A percentile compares a stretch with the other conserved stretches of the same genome.
Conservation (phyloP, 2,113 vertebrate genomes). For the Labrus mixtus region DNA sequence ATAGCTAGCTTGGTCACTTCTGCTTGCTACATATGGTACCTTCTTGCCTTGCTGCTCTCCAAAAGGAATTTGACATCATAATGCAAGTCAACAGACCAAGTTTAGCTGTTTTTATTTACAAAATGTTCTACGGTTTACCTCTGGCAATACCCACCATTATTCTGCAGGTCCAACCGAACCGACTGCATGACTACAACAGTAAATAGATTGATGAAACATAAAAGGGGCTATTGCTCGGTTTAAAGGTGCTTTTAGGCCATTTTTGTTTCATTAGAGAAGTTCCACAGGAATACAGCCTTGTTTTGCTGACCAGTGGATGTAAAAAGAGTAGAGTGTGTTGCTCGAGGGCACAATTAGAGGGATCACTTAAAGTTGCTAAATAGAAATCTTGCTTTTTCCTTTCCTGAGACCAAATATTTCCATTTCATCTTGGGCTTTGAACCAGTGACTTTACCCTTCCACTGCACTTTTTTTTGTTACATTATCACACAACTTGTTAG, state of each 20-base stretch:
- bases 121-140: not conserved
- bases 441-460: conserved; percentile 11
- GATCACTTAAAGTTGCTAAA: not conserved
- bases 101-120: not conserved
- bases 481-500: conserved; percentile 9
- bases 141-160: not conserved
- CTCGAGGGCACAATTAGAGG: conserved; percentile 30
- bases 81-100: not conserved
- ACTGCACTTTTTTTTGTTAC: conserved; percentile 1
- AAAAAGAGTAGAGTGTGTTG: not conserved
- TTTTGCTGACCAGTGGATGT: conserved; percentile 3
- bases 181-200: not conserved
- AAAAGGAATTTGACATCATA: no score
- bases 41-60: not conserved
- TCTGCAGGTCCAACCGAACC: not conserved
- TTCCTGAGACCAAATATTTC: not conserved
- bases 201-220: not conserved
- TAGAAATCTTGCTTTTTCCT: not conserved
- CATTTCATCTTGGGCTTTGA: conserved; percentile 14
- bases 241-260: conserved; percentile 37
- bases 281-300: not conserved
- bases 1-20: no score
- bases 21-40: no score
- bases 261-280: conserved; percentile 46
- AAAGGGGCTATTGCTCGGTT: not conserved